These are phyloP conservation scores for Gymnothorax javanicus DNA, from an alignment of 2,797 vertebrate genomes.

Conservation along the genomic window DNA sequence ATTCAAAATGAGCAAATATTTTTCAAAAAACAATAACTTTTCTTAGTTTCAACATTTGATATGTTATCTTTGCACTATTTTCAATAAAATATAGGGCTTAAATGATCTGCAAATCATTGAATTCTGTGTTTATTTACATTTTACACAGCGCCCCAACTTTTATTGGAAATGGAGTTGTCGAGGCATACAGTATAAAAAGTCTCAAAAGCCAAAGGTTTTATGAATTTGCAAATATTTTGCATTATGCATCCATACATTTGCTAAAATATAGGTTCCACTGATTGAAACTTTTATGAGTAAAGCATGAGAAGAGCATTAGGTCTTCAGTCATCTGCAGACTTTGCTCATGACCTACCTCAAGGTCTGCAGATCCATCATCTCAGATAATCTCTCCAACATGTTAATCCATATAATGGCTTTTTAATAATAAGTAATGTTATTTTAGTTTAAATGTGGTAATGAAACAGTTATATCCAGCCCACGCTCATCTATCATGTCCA, in stretches of 20 bases:
- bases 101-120: too few relatives aligned
- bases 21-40: too few relatives aligned
- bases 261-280: neutral
- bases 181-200: too few relatives aligned
- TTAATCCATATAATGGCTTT: neutral
- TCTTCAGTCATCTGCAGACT: neutral
- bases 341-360: neutral
- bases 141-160: too few relatives aligned
- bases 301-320: neutral
- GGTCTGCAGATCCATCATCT: neutral
- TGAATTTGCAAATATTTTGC: neutral
- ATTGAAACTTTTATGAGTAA: neutral
- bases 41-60: too few relatives aligned
- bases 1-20: too few relatives aligned
- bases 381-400: neutral
- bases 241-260: neutral
- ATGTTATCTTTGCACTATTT: too few relatives aligned
- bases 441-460: slow-evolving; percentile 40
- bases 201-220: neutral
- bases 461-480: neutral
- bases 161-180: too few relatives aligned
- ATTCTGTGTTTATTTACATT: too few relatives aligned
- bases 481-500: neutral
- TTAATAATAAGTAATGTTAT: neutral
- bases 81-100: too few relatives aligned